Conservation (phyloP, 2,113 vertebrate species). For the Neomonachus schauinslandi region DNA sequence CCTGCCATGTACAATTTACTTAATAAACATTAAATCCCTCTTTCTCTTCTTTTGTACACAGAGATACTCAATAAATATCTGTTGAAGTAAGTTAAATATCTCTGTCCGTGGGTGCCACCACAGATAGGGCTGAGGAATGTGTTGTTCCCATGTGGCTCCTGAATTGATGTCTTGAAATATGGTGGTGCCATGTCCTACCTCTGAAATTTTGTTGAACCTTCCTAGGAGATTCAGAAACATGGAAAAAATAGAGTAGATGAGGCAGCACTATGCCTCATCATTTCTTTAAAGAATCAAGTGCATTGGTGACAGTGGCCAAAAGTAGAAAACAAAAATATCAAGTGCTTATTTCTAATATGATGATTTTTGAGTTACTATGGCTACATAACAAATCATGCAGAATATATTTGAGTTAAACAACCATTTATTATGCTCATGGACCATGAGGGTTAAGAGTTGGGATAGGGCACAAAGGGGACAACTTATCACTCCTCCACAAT, state of each 20-base stretch:
- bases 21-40: neutral
- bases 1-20: neutral
- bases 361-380: neutral
- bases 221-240: neutral
- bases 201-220: neutral
- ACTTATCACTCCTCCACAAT: neutral
- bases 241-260: neutral
- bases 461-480: neutral
- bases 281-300: neutral
- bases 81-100: neutral
- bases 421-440: neutral
- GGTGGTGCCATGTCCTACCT: neutral
- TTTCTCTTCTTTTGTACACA: neutral
- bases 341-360: neutral
- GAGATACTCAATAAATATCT: neutral
- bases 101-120: neutral
- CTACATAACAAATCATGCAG: neutral
- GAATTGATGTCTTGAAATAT: constrained; percentile 2
- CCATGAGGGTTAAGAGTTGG: neutral
- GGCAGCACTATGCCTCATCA: neutral
- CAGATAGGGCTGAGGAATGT: neutral
- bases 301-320: neutral
- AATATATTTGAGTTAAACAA: constrained; percentile 4
- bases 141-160: neutral
- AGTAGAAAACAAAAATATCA: neutral